phyloP scores from a whole-genome alignment of 2,888 invertebrate genomes.

The Neocrepidodera transversa region DNA sequence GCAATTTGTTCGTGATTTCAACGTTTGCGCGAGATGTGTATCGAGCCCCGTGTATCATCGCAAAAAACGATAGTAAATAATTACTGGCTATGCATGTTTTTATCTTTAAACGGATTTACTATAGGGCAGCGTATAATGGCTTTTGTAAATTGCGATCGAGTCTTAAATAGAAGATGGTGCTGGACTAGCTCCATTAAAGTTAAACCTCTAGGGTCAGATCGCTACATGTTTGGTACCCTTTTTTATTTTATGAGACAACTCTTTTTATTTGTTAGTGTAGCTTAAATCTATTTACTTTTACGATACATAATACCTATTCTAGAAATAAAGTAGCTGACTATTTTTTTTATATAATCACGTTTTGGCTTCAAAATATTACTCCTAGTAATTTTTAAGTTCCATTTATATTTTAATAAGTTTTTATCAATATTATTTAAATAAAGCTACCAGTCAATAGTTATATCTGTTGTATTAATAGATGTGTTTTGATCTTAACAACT shows the following conservation, averaged over 20 bases:
- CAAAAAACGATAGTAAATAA: slow-evolving; percentile 30
- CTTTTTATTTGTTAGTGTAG: background rate
- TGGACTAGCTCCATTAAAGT: slow-evolving; percentile 11
- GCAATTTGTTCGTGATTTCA: slow-evolving; percentile 41
- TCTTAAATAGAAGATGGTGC: slow-evolving; percentile 14
- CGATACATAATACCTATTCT: too few species aligned
- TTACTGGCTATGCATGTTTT: slow-evolving; percentile 27
- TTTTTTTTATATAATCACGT: too few species aligned
- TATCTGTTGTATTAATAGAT: too few species aligned
- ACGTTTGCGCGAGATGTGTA: slow-evolving; percentile 31
- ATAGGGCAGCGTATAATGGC: slow-evolving; percentile 19
- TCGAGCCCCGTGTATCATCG: slow-evolving; percentile 28
- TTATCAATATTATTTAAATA: too few species aligned
- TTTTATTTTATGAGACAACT: background rate
- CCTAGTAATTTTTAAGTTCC: too few species aligned
- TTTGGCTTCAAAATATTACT: too few species aligned
- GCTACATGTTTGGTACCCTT: background rate
- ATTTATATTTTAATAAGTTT: too few species aligned
- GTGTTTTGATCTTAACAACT: too few species aligned
- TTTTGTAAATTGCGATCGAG: slow-evolving; percentile 18
- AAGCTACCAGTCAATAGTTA: too few species aligned
- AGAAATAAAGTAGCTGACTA: too few species aligned
- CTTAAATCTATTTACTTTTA: too few species aligned
- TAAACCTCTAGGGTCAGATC: background rate
- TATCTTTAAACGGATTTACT: slow-evolving; percentile 25